phyloP scores from a whole-genome alignment of 1,140 invertebrate genomes.

The Aleiodes sp. region DNA sequence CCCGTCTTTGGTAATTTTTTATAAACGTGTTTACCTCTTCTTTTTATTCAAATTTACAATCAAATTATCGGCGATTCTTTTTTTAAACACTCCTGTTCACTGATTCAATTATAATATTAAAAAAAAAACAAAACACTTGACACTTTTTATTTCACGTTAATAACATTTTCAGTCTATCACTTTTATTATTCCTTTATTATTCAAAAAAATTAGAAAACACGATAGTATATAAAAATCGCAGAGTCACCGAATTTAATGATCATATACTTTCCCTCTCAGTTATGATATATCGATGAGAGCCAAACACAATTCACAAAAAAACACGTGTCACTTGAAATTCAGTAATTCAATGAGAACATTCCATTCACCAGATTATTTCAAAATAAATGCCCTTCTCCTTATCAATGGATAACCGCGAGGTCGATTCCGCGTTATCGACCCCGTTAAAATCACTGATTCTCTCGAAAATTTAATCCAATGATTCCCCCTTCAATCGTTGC shows the following conservation, averaged over 20 bases:
- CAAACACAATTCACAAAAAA: not conserved
- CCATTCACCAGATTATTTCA: too few relatives aligned
- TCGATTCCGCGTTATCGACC: slow-evolving; percentile 30
- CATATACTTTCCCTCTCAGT: not conserved
- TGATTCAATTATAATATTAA: too few relatives aligned
- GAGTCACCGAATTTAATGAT: not conserved
- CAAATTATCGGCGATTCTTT: too few relatives aligned
- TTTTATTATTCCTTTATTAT: not conserved
- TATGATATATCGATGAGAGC: not conserved
- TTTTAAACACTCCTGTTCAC: too few relatives aligned
- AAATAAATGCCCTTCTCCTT: not conserved
- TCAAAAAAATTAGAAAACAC: not conserved
- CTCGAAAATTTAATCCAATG: too few relatives aligned
- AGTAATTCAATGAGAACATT: too few relatives aligned
- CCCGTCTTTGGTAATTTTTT: slow-evolving; percentile 29
- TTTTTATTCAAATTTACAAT: too few relatives aligned
- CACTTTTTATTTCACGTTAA: too few relatives aligned
- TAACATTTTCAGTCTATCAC: not conserved
- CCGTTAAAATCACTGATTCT: slow-evolving; percentile 37
- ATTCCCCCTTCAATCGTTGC: slow-evolving; percentile 43
- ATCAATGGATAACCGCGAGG: slow-evolving; percentile 18
- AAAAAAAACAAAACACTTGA: too few relatives aligned
- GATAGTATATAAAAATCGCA: not conserved
- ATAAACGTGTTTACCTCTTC: too few relatives aligned
- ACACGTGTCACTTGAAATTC: too few relatives aligned